Conservation (phyloP, 1,140 invertebrate species). For the Bradysia coprophila region DNA sequence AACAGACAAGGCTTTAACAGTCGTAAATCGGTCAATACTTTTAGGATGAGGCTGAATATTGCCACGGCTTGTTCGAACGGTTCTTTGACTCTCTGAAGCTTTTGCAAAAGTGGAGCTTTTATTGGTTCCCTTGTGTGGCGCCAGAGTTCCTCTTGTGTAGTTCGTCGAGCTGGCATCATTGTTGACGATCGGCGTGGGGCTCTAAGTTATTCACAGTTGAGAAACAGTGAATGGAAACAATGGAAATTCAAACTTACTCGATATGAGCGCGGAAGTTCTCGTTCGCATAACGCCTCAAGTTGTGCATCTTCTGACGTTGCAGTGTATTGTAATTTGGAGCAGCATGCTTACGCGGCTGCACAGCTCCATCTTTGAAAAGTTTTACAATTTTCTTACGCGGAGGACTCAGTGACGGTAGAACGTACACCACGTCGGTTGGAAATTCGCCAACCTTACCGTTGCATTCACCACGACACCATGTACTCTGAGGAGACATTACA, state of each 20-base stretch:
- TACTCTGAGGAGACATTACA: slow-evolving; percentile 37
- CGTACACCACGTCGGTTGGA: slow-evolving; percentile 69
- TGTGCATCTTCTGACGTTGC: slow-evolving; percentile 50
- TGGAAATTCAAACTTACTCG: slow-evolving; percentile 7
- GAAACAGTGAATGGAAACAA: slow-evolving; percentile 6
- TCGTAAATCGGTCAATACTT: too few species aligned
- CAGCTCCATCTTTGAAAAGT: slow-evolving; percentile 35
- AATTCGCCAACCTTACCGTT: slow-evolving; percentile 63
- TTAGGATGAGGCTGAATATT: slow-evolving; percentile 66
- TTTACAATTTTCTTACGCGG: slow-evolving; percentile 40
- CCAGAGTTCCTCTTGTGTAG: slow-evolving; percentile 49
- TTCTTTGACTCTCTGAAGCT: slow-evolving; percentile 55
- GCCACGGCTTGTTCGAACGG: slow-evolving; percentile 52
- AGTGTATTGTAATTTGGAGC: slow-evolving; percentile 29
- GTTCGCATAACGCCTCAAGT: slow-evolving; percentile 61
- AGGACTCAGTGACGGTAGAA: slow-evolving; percentile 62
- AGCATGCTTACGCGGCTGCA: slow-evolving; percentile 23
- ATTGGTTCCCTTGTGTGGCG: slow-evolving; percentile 68
- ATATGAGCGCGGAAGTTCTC: slow-evolving; percentile 54
- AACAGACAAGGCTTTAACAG: neutral
- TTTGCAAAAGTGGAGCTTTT: slow-evolving; percentile 68
- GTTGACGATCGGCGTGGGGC: slow-evolving; percentile 2
- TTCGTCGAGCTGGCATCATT: slow-evolving; percentile 1
- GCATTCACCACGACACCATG: slow-evolving; percentile 53
- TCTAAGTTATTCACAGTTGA: too few species aligned